Conservation (phyloP, 1,140 invertebrate species). For the Antheraea pernyi region DNA sequence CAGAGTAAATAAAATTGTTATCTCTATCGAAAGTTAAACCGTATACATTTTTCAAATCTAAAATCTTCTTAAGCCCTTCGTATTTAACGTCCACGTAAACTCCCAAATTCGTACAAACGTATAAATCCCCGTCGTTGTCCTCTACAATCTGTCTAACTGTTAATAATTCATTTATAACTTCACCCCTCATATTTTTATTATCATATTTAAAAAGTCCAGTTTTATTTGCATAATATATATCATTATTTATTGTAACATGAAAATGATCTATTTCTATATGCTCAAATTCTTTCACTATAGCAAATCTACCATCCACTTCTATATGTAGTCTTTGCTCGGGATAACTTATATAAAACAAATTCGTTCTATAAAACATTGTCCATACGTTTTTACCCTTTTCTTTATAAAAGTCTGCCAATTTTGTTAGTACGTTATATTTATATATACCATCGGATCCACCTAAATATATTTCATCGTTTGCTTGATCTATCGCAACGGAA, state of each 20-base stretch:
- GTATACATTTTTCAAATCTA: conserved; percentile 46
- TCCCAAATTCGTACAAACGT: conserved; percentile 49
- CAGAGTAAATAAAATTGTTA: conserved; percentile 51
- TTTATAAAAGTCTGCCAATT: conserved; percentile 49
- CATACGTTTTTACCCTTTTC: conserved; percentile 55
- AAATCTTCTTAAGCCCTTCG: conserved; percentile 35
- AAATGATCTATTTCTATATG: conserved; percentile 54
- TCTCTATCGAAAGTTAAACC: conserved; percentile 55
- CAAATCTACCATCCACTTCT: conserved; percentile 50
- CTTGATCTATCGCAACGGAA: conserved; percentile 49
- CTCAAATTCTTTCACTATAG: conserved; percentile 49
- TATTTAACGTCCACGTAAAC: conserved; percentile 32
- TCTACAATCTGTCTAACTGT: conserved; percentile 47
- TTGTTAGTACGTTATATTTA: conserved; percentile 55
- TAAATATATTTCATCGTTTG: conserved; percentile 51
- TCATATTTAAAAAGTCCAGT: conserved; percentile 53
- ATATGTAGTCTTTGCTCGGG: conserved; percentile 57
- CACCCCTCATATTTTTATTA: conserved; percentile 22
- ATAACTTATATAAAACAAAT: conserved; percentile 58
- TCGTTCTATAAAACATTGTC: conserved; percentile 46
- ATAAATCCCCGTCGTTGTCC: conserved; percentile 45
- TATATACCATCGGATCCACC: conserved; percentile 61
- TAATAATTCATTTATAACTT: conserved; percentile 39
- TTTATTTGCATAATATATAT: conserved; percentile 55
- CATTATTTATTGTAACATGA: conserved; percentile 33